These are phyloP conservation scores for Pyrrhopygopsis socrates DNA, from an alignment of 2,888 invertebrate genomes.

Conservation along the genomic window DNA sequence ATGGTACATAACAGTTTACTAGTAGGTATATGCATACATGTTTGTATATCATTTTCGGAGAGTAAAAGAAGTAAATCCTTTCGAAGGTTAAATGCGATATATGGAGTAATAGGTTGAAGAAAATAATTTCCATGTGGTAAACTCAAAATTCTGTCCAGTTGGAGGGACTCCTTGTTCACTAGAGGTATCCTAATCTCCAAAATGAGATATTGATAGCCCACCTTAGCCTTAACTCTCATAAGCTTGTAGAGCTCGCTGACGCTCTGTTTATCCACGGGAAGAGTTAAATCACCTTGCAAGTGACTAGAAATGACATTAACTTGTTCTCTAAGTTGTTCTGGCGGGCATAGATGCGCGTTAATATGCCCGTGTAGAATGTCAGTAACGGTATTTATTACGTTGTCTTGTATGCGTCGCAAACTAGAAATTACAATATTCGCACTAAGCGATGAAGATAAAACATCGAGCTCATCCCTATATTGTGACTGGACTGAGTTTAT, in stretches of 20 bases:
- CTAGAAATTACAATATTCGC: constrained; percentile 19
- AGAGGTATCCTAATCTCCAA: background rate
- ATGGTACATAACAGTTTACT: too few relatives aligned
- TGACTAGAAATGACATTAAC: constrained; percentile 19
- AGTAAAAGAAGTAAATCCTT: constrained; percentile 19
- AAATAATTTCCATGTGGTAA: constrained; percentile 12
- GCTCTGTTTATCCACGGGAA: constrained; percentile 13
- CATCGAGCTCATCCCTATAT: background rate
- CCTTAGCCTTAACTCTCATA: background rate
- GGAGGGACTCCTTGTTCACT: background rate
- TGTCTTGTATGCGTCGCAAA: constrained; percentile 30
- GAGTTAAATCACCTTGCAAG: background rate
- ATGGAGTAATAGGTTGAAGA: constrained; percentile 3
- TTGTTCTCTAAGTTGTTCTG: constrained; percentile 26
- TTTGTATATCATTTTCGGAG: constrained; percentile 18
- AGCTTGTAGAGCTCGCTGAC: constrained; percentile 17
- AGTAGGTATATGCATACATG: constrained; percentile 13
- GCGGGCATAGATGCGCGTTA: constrained; percentile 26
- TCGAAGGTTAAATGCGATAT: constrained; percentile 36
- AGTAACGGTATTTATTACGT: constrained; percentile 16
- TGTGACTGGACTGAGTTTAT: background rate
- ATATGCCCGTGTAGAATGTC: constrained; percentile 31
- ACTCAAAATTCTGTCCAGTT: constrained; percentile 13
- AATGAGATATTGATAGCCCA: background rate
- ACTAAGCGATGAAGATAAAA: background rate